These are phyloP conservation scores for Acronicta alni DNA, from an alignment of 2,888 invertebrate species.

Conservation along the genomic window DNA sequence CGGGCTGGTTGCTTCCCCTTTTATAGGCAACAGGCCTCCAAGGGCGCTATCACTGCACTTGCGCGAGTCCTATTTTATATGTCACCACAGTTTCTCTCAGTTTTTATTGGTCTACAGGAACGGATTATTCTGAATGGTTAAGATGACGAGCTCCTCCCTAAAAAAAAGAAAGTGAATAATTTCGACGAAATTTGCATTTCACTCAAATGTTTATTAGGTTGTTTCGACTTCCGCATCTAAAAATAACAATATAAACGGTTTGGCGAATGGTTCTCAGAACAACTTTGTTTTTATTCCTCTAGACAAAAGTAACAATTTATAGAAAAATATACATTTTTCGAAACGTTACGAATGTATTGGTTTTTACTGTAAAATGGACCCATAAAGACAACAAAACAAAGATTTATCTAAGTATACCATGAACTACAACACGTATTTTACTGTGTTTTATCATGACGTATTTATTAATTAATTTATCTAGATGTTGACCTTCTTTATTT, in stretches of 20 bases:
- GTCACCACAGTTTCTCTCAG: background rate
- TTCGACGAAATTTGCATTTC: background rate
- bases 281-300: too few species aligned
- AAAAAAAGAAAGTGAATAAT: background rate
- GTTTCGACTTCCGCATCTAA: background rate
- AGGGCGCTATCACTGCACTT: slow-evolving; percentile 13
- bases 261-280: slow-evolving; percentile 3
- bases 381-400: too few species aligned
- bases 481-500: too few species aligned
- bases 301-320: too few species aligned
- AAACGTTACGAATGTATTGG: too few species aligned
- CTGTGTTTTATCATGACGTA: too few species aligned
- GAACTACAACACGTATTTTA: too few species aligned
- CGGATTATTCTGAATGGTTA: background rate
- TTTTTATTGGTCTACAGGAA: slow-evolving; percentile 5
- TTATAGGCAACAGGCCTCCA: slow-evolving; percentile 6
- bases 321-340: too few species aligned
- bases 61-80: slow-evolving; percentile 2
- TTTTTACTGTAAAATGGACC: too few species aligned
- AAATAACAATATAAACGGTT: slow-evolving; percentile 12
- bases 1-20: background rate
- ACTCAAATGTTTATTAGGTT: background rate
- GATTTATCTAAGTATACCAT: too few species aligned
- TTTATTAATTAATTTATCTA: too few species aligned
- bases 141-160: slow-evolving; percentile 1